Evolutionary conservation across 2,888 invertebrate genomes (phyloP), one percentile per base, ranked within the genome.

Genomic region (Tholera decimalis): DNA sequence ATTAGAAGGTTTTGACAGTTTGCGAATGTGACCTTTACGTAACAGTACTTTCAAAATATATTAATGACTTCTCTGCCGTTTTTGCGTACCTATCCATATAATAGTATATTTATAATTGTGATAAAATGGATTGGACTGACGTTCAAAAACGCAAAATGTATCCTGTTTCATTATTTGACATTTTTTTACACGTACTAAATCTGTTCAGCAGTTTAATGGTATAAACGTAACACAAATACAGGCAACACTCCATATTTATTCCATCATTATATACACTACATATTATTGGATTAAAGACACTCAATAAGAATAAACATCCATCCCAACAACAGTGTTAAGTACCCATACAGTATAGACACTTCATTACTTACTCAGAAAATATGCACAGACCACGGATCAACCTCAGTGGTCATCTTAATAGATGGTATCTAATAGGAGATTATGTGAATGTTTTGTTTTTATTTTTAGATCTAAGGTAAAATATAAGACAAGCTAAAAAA

Each of bases 341-440:
- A 57, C 28, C 47, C 11, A 49, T 58, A 39, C 13, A 51, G 18
- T 58, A 57, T 41, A 73, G 69, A 66, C 75, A 78, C 72, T 78
- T 79, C 77, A 81, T 83, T 80, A 82, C 76, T 73, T 79, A 78
- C 67, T 69, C 71, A 80, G 82, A 77, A 86, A 82, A 84, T 85
- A 87, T 82, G 77, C 46, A 47, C 3, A 47, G 46, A 47, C 9
- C 18, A 47, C 9, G 11, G 28, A 28, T 11, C 0, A 11, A 18
- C 9, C 9, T 28, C 28, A 2, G 24, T n/a, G 26, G 46, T 8
- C 20, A 20, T 0, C 20, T 2, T 11, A 5, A 11, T 3, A 26
- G 2, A 26, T 2, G n/a, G 22, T n/a, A 24, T 46, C n/a, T 9
- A 11, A 9, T 2, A 41, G n/a, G n/a, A n/a, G n/a, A n/a, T n/a